Evolutionary conservation across 92 coral and sea anemone species (phyloP), one percentile per base, ranked within the genome.

Genomic region (Heliopora coerulea): DNA sequence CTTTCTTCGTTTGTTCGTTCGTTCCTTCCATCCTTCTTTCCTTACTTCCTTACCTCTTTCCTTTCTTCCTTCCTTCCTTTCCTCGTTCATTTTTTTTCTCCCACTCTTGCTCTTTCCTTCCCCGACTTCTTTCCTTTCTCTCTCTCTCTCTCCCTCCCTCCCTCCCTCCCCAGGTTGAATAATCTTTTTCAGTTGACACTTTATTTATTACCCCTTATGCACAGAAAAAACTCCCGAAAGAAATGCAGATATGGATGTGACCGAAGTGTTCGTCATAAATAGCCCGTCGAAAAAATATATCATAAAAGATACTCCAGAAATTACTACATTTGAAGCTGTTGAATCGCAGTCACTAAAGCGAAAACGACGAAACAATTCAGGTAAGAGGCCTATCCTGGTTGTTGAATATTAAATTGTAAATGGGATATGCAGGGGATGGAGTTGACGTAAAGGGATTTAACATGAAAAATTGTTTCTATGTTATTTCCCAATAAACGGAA

Each of bases 271-370:
- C 61, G 8, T 23, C 30, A 30, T 31, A 15, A 17, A 70, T 13
- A 29, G 37, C 0, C 49, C 77, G 11, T 70, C 77, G 6, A 70
- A 70, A 40, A 52, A 70, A 70, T 70, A 49, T 25, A 19, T 70
- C 28, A n/a, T 50, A 20, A 70, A 70, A 54, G 77, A 70, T 32
- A 52, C 77, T 5, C 18, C 62, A 20, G 50, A 33, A 8, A 23
- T 70, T 17, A n/a, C 25, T 13, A 70, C 50, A 8, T 3, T 70
- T 30, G 77, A 70, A 27, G 77, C 77, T 18, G 77, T 70, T 0
- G 30, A 52, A 11, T 10, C 25, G 19, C 28, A 20, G 50, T 23
- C 52, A 7, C 28, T 3, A 56, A 56, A 56, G 52, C 52, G 52
- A 7, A 46, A 46, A 15, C 7, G 14, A 46, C 52, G 15, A 46